These are phyloP conservation scores for Drosophila orosa DNA, from an alignment of 1,140 invertebrate species.

Conservation along the genomic window DNA sequence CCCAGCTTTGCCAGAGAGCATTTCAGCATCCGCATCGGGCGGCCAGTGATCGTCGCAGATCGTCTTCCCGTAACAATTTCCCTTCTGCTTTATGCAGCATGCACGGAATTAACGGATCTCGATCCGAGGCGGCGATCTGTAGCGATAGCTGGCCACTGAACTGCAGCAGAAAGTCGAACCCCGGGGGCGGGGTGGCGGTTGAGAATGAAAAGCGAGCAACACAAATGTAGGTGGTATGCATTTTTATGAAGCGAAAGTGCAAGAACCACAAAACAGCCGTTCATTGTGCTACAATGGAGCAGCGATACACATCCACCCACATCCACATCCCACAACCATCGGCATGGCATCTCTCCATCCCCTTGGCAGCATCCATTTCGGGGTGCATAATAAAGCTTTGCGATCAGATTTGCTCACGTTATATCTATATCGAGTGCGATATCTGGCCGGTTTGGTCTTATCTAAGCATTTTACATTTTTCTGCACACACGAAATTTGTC, in stretches of 20 bases:
- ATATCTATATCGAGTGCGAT: conserved; percentile 28
- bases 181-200: background rate
- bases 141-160: conserved; percentile 44
- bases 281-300: conserved; percentile 65
- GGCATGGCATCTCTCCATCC: background rate
- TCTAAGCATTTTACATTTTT: conserved; percentile 75
- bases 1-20: background rate
- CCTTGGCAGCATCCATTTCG: conserved; percentile 5
- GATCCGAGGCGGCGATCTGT: conserved; percentile 21
- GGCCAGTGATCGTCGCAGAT: conserved; percentile 43
- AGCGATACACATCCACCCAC: background rate
- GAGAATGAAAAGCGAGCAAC: conserved; percentile 43
- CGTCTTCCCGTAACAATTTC: conserved; percentile 78
- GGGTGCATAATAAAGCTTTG: conserved; percentile 42
- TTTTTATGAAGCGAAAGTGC: conserved; percentile 80
- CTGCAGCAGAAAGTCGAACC: conserved; percentile 19
- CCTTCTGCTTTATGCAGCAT: conserved; percentile 73
- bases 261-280: conserved; percentile 73
- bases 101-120: conserved; percentile 65
- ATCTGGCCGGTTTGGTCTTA: conserved; percentile 45
- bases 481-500: conserved; percentile 44
- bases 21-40: conserved; percentile 42
- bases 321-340: conserved; percentile 1
- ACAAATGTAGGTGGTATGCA: conserved; percentile 79
- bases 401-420: conserved; percentile 41